Conservation (phyloP, 2,797 vertebrate species). For the Pangasius larnaudii region DNA sequence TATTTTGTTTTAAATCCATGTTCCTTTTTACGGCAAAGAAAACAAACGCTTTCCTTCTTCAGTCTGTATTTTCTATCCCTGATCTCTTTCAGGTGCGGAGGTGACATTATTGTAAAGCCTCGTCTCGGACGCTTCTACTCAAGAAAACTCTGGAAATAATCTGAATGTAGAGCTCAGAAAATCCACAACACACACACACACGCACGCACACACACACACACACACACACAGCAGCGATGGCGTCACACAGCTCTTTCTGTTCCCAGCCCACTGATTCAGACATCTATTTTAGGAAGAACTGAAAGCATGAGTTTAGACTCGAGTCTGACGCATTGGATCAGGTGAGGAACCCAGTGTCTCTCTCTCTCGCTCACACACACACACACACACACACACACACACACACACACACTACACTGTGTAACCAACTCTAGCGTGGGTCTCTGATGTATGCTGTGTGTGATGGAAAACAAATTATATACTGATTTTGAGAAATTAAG, state of each 20-base stretch:
- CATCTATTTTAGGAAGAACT: not conserved
- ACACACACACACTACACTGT: not conserved
- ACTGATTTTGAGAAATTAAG: too few species aligned
- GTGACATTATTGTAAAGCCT: not conserved
- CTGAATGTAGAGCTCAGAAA: too few species aligned
- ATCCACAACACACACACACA: too few species aligned
- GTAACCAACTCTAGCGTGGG: not conserved
- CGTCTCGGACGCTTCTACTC: too few species aligned
- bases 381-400: not conserved
- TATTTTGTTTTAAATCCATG: too few species aligned
- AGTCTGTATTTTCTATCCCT: not conserved
- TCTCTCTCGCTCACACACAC: not conserved
- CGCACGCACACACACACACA: not conserved
- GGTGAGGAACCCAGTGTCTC: not conserved
- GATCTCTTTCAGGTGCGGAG: not conserved
- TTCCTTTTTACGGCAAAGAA: too few species aligned
- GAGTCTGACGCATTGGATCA: not conserved
- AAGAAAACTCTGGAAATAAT: too few species aligned
- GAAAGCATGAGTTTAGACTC: not conserved
- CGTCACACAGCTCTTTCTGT: not conserved
- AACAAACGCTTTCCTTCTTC: not conserved
- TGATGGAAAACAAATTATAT: too few species aligned
- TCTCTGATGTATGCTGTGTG: too few species aligned
- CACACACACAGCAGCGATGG: not conserved
- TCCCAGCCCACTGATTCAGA: constrained; percentile 15